phyloP scores from a whole-genome alignment of 2,888 invertebrate genomes.

The Scelioninae gen. 2 region DNA sequence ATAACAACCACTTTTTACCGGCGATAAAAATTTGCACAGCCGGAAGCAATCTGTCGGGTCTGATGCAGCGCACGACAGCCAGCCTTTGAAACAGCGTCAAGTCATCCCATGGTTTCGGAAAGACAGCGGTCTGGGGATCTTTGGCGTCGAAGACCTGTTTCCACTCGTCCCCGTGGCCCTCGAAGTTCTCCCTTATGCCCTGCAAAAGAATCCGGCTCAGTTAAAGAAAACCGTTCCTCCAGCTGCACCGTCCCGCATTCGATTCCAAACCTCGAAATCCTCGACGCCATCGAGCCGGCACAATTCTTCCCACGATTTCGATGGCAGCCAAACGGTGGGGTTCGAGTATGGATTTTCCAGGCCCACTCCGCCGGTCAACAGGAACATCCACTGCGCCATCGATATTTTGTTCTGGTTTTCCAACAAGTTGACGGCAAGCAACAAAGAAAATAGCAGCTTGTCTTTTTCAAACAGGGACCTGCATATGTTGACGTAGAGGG shows the following conservation, averaged over 20 bases:
- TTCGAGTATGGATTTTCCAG: conserved; percentile 84
- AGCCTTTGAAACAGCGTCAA: conserved; percentile 84
- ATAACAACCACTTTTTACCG: too few species aligned
- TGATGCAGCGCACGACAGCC: conserved; percentile 86
- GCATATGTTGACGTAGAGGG: conserved; percentile 92
- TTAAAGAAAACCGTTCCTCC: too few species aligned
- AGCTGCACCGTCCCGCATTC: conserved; percentile 39
- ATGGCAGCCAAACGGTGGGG: conserved; percentile 84
- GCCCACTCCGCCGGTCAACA: conserved; percentile 90
- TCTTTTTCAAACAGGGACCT: conserved; percentile 97
- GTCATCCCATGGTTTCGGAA: conserved; percentile 85
- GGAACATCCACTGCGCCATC: conserved; percentile 86
- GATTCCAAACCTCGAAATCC: conserved; percentile 74
- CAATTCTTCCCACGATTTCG: conserved; percentile 86
- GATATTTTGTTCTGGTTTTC: conserved; percentile 78
- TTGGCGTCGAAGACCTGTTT: conserved; percentile 83
- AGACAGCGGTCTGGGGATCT: conserved; percentile 82
- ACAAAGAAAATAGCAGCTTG: conserved; percentile 90
- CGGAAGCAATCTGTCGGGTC: conserved; percentile 91
- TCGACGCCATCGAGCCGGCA: conserved; percentile 80
- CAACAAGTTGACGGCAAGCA: conserved; percentile 84
- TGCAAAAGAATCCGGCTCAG: conserved; percentile 55
- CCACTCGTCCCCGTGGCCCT: too few species aligned
- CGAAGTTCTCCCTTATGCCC: conserved; percentile 83
- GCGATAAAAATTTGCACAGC: conserved; percentile 84